Conservation (phyloP, 2,888 invertebrate genomes). For the Drosophila anomalipes region DNA sequence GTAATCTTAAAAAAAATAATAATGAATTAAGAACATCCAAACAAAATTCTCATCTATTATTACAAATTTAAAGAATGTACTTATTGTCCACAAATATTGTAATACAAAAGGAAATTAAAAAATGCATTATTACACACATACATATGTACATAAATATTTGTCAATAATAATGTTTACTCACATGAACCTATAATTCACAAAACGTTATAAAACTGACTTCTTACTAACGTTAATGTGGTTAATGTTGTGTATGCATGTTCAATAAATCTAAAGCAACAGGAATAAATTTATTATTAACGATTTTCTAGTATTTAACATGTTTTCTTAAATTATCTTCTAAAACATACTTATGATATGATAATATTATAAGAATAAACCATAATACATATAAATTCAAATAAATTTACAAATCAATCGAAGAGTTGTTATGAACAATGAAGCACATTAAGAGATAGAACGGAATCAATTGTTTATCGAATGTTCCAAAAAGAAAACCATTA, state of each 20-base stretch:
- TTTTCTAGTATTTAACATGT: slow-evolving; percentile 51
- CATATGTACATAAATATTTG: slow-evolving; percentile 23
- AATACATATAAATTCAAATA: slow-evolving; percentile 26
- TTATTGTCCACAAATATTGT: slow-evolving; percentile 23
- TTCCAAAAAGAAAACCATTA: slow-evolving; percentile 10
- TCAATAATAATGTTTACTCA: slow-evolving; percentile 6
- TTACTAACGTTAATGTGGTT: slow-evolving; percentile 24
- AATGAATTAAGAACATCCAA: not conserved
- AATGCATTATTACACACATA: slow-evolving; percentile 1
- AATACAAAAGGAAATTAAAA: slow-evolving; percentile 3
- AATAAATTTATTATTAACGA: slow-evolving; percentile 29
- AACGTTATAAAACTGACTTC: slow-evolving; percentile 15
- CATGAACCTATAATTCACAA: not conserved
- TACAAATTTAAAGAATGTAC: slow-evolving; percentile 11
- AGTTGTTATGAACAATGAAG: slow-evolving; percentile 37
- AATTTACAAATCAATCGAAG: slow-evolving; percentile 34
- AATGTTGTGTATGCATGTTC: slow-evolving; percentile 53
- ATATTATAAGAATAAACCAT: slow-evolving; percentile 33
- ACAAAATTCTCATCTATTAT: not conserved
- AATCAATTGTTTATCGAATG: slow-evolving; percentile 38
- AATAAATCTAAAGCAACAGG: slow-evolving; percentile 26
- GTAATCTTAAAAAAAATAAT: not conserved
- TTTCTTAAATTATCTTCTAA: slow-evolving; percentile 49
- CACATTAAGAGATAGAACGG: slow-evolving; percentile 19
- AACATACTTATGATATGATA: slow-evolving; percentile 34